phyloP scores from a whole-genome alignment of 2,797 vertebrate species.

The Ctenosaura bakeri region DNA sequence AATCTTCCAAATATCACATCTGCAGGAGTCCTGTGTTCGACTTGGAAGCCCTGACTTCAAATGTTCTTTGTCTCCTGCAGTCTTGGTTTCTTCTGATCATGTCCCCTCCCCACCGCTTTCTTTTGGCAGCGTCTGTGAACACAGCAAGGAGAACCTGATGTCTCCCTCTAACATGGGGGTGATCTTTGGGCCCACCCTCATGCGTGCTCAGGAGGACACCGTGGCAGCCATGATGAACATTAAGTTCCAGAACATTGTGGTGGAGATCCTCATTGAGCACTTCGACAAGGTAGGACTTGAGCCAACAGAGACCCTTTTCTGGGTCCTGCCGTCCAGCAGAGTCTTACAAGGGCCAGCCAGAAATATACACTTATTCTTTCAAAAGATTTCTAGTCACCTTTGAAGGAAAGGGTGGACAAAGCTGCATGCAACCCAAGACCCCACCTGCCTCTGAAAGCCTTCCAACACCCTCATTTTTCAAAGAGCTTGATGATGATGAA shows the following conservation, averaged over 20 bases:
- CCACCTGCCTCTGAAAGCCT: too few relatives aligned
- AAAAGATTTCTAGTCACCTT: too few relatives aligned
- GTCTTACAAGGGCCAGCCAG: not conserved
- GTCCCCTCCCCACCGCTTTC: not conserved
- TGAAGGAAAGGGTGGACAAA: too few relatives aligned
- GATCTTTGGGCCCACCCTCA: conserved; percentile 95
- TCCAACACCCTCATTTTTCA: too few relatives aligned
- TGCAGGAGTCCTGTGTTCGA: not conserved
- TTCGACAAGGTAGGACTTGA: conserved; percentile 87
- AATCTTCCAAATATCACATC: too few relatives aligned
- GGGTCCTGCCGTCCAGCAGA: not conserved
- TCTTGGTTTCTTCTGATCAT: not conserved
- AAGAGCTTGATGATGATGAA: too few relatives aligned
- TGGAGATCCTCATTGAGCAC: conserved; percentile 97
- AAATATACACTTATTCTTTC: too few relatives aligned
- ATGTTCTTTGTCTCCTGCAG: too few relatives aligned
- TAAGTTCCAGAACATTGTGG: conserved; percentile 98
- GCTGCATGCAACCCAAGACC: too few relatives aligned
- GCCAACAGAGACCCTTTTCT: not conserved
- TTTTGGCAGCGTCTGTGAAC: conserved; percentile 88
- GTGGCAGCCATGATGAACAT: conserved; percentile 99
- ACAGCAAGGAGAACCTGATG: conserved; percentile 94
- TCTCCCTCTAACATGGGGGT: conserved; percentile 97
- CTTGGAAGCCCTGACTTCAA: not conserved
- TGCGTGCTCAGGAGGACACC: conserved; percentile 96